Percentiles rank a stretch among this genome's conserved stretches.
These are phyloP conservation scores for Lasioglossum oenotherae DNA, from an alignment of 2,888 invertebrate genomes.

Conservation along the genomic window DNA sequence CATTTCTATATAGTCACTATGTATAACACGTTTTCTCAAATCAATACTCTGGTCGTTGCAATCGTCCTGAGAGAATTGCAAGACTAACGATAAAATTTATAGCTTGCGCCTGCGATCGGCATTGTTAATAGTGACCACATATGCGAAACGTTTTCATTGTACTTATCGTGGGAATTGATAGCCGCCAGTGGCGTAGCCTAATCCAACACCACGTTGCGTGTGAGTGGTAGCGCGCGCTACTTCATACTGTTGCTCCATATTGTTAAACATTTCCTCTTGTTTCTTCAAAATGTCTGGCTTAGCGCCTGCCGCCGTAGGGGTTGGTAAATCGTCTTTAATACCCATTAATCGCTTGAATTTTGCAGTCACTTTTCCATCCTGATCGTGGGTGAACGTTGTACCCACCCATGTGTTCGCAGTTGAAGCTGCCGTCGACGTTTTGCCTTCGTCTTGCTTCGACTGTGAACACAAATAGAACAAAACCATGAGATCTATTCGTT, in stretches of 20 bases:
- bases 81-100: constrained; percentile 37
- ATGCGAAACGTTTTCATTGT: constrained; percentile 28
- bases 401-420: constrained; percentile 90
- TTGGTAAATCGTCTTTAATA: constrained; percentile 88
- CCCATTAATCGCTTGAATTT: constrained; percentile 99
- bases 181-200: constrained; percentile 89
- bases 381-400: constrained; percentile 95
- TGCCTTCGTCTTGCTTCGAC: constrained; percentile 82
- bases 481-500: neutral
- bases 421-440: constrained; percentile 75
- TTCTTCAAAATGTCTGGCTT: constrained; percentile 88
- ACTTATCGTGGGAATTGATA: constrained; percentile 85
- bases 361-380: constrained; percentile 95
- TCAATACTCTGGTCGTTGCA: constrained; percentile 36
- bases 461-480: constrained; percentile 49
- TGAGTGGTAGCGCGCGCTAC: constrained; percentile 98
- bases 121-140: constrained; percentile 49
- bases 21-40: constrained; percentile 51
- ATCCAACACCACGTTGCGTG: constrained; percentile 95
- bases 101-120: constrained; percentile 19
- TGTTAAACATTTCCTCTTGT: constrained; percentile 94
- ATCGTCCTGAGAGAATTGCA: constrained; percentile 44
- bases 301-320: constrained; percentile 79
- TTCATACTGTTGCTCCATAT: constrained; percentile 98
- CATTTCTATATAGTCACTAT: constrained; percentile 51